Base-by-base conservation (phyloP, 64 coral and sea anemone genomes). In the Actinia equina region DNA sequence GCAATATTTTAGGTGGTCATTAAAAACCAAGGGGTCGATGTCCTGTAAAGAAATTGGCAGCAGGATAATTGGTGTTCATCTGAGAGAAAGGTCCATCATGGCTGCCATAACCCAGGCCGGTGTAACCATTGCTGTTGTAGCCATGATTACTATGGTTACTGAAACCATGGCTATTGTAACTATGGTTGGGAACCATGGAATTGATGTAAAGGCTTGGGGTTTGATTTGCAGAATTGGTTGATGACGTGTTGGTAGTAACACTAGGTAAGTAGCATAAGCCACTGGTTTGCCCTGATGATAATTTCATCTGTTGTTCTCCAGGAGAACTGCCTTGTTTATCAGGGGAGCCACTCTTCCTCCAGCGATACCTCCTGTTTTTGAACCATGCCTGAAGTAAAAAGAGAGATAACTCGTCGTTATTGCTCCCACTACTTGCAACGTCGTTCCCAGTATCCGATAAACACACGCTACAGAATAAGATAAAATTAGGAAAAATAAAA, bases 331-430 rank as follows among this genome's bases (percentile, higher is more conserved):
- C 69, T 74, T 74, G 69, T 30, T 74, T 74, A 14, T 74, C 69
- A 26, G 69, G 25, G 3, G 25, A 30, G 12, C 25, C 41, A 4
- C 26, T 74, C 69, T 74, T 74, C 20, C 69, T 26, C 69, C 69
- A 74, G 69, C 69, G 69, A 12, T 74, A 74, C 12, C 69, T 74
- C 42, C 69, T 74, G 69, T 74, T 74, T 15, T 74, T 74, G 27
- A 74, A 74, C 69, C 69, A 74, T 6, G 27, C 69, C 69, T 74
- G 26, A 41, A 74, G 69, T 4, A 74, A n/a, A 74, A 74, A 30
- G 9, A 12, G 20, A 11, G 46, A 49, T 49, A 49, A 49, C 4
- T 49, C 46, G 46, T 49, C 4, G 7, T 6, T 49, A 49, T 49
- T 49, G 46, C 46, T 49, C 46, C 46, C 46, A 6, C 46, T 2